Evolutionary conservation across 2,797 vertebrate species (phyloP).

Genomic region (Danio jaintianensis): DNA sequence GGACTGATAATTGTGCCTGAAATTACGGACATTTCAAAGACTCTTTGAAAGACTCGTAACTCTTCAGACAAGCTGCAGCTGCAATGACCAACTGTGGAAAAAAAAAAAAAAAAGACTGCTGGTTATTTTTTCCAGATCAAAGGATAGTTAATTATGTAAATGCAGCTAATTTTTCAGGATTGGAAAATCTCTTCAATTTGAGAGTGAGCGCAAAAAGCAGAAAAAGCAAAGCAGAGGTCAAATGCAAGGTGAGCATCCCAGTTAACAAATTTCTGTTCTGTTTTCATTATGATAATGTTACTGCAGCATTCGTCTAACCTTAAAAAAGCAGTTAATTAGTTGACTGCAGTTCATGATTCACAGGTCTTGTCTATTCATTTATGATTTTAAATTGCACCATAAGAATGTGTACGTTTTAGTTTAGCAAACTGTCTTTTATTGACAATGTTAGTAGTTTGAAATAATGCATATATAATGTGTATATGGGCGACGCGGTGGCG

Average conservation of each 20-base stretch:
- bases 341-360: no score
- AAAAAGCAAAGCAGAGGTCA: background rate
- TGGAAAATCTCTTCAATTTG: conserved; percentile 21
- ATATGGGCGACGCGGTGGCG: no score
- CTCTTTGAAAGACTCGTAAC: conserved; percentile 57
- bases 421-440: no score
- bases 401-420: no score
- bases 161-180: background rate
- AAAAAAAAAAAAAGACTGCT: background rate
- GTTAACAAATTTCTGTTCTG: no score
- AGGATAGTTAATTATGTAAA: conserved; percentile 19
- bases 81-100: background rate
- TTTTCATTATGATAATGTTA: no score
- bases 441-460: no score
- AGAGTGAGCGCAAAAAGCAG: conserved; percentile 1
- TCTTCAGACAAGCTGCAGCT: conserved; percentile 60
- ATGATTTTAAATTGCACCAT: no score
- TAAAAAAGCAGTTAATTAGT: no score
- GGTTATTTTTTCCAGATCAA: background rate
- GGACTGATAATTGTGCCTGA: conserved; percentile 71
- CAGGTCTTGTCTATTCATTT: no score
- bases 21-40: conserved; percentile 75
- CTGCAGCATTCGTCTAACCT: no score
- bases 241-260: background rate
- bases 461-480: no score